Evolutionary conservation across 2,888 invertebrate species (phyloP).

Genomic region (Scrobipalpa atriplicella): DNA sequence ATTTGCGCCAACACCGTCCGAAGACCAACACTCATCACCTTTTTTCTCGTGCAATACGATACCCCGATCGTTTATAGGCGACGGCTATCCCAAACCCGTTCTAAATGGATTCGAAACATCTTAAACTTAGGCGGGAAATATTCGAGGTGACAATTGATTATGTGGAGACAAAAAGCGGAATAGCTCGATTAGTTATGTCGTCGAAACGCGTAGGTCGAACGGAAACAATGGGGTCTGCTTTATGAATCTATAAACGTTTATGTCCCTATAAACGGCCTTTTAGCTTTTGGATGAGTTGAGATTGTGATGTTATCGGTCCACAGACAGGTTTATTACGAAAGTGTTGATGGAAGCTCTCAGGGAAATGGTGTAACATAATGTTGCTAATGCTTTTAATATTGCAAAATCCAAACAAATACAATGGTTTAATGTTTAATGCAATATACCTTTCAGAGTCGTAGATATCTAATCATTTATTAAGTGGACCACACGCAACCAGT

Average conservation of each 20-base stretch:
- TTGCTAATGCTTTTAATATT: slow-evolving; percentile 45
- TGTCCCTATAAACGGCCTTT: slow-evolving; percentile 77
- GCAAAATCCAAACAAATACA: slow-evolving; percentile 31
- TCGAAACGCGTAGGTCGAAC: slow-evolving; percentile 67
- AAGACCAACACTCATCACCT: slow-evolving; percentile 75
- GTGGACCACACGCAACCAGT: slow-evolving; percentile 13
- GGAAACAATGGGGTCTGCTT: slow-evolving; percentile 78
- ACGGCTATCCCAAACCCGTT: slow-evolving; percentile 72
- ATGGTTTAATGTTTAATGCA: not conserved
- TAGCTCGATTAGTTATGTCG: slow-evolving; percentile 78
- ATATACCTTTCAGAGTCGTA: not conserved
- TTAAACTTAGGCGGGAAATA: slow-evolving; percentile 70
- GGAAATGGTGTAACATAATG: slow-evolving; percentile 49
- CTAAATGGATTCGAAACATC: slow-evolving; percentile 68
- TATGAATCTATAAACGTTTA: slow-evolving; percentile 82
- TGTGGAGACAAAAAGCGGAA: slow-evolving; percentile 77
- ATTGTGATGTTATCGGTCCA: slow-evolving; percentile 72
- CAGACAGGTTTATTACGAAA: slow-evolving; percentile 73
- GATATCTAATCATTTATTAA: slow-evolving; percentile 19
- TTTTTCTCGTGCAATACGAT: slow-evolving; percentile 78
- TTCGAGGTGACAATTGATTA: slow-evolving; percentile 80
- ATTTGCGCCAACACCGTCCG: slow-evolving; percentile 66
- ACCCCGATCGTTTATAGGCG: slow-evolving; percentile 74
- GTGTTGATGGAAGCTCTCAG: slow-evolving; percentile 61
- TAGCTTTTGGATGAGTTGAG: slow-evolving; percentile 70